These are phyloP conservation scores for Chaenodraco wilsoni DNA, from an alignment of 2,797 vertebrate species.

Conservation along the genomic window DNA sequence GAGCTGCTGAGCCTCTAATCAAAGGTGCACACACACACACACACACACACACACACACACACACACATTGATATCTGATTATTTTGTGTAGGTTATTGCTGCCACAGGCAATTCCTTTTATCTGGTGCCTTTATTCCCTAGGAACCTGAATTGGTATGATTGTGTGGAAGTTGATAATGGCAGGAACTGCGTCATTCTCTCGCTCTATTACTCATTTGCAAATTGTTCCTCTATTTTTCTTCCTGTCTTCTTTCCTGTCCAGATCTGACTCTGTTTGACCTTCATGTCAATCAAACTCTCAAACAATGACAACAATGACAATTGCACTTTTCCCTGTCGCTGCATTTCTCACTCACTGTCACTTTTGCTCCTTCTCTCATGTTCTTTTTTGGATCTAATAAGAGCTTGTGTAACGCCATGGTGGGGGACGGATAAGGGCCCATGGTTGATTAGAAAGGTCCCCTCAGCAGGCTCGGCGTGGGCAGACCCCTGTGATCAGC, in stretches of 20 bases:
- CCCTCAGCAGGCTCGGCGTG: neutral
- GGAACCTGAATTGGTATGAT: slow-evolving; percentile 41
- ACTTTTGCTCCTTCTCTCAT: slow-evolving; percentile 1
- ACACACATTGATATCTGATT: slow-evolving; percentile 33
- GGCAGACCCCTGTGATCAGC: slow-evolving; percentile 51
- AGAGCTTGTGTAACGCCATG: slow-evolving; percentile 14
- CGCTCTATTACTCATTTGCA: slow-evolving; percentile 66
- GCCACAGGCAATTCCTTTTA: slow-evolving; percentile 52
- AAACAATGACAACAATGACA: slow-evolving; percentile 28
- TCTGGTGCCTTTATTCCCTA: slow-evolving; percentile 44
- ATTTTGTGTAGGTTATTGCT: slow-evolving; percentile 51
- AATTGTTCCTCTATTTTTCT: slow-evolving; percentile 38
- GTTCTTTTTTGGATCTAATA: slow-evolving; percentile 19
- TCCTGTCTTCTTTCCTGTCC: slow-evolving; percentile 56
- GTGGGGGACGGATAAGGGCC: slow-evolving; percentile 16
- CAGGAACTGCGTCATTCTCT: slow-evolving; percentile 50
- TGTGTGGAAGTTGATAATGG: slow-evolving; percentile 43
- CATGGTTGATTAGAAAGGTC: slow-evolving; percentile 41
- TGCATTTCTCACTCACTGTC: slow-evolving; percentile 23
- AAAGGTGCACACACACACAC: slow-evolving; percentile 17
- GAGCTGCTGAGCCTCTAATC: slow-evolving; percentile 33
- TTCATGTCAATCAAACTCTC: slow-evolving; percentile 32
- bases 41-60: slow-evolving; percentile 16
- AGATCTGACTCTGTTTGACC: slow-evolving; percentile 46
- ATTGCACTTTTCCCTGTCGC: neutral